A percentile compares a stretch with the other conserved stretches of the same genome.
Evolutionary conservation across 2,888 invertebrate species (phyloP).

Genomic region (Pseudoips prasinana): DNA sequence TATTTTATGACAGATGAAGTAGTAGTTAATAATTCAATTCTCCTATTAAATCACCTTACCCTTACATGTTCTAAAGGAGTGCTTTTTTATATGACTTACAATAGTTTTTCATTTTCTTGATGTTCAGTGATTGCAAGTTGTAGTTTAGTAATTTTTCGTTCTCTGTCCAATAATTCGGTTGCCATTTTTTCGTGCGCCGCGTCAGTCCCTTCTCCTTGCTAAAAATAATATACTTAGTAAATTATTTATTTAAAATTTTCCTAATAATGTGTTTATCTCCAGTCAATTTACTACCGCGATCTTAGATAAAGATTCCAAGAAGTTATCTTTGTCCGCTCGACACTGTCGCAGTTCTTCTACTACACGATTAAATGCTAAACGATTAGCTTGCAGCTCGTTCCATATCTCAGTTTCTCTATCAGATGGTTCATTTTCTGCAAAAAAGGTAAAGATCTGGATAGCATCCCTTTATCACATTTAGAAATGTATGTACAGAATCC

Average conservation of each 20-base stretch:
- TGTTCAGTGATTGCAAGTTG: constrained; percentile 29
- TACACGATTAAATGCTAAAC: constrained; percentile 51
- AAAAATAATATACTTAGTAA: constrained; percentile 14
- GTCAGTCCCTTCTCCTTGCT: constrained; percentile 62
- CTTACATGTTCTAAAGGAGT: no score
- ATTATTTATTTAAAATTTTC: no score
- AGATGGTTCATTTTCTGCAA: constrained; percentile 61
- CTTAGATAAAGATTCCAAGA: constrained; percentile 67
- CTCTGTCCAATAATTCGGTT: constrained; percentile 59
- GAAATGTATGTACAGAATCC: no score
- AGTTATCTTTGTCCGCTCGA: constrained; percentile 73
- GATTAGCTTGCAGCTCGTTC: constrained; percentile 70
- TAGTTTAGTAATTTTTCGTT: constrained; percentile 48
- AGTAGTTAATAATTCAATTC: no score
- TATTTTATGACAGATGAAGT: no score
- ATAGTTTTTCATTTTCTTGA: constrained; percentile 58
- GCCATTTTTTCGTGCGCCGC: constrained; percentile 62
- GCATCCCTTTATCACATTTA: no score
- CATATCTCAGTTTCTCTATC: constrained; percentile 75
- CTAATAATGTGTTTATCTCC: no score
- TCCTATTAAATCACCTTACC: no score
- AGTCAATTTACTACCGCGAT: constrained; percentile 59
- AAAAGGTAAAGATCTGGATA: constrained; percentile 5
- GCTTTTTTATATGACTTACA: no score
- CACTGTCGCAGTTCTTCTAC: constrained; percentile 65